A percentile compares a stretch with the other conserved stretches of the same genome.
These are phyloP conservation scores for Synanthedon vespiformis DNA, from an alignment of 2,888 invertebrate species.

Conservation along the genomic window DNA sequence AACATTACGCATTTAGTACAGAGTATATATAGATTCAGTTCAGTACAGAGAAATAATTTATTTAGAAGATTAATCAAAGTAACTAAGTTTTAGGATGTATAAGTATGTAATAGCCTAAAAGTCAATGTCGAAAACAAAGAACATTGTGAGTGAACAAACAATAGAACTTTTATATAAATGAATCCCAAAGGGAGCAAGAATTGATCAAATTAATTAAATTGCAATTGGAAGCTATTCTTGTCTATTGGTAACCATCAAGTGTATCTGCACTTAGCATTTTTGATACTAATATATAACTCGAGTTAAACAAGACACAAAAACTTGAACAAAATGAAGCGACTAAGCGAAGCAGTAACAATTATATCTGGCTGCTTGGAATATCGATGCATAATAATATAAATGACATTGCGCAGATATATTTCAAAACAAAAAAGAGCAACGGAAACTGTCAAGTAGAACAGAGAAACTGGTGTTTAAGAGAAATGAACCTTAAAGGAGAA, in stretches of 20 bases:
- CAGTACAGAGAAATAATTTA: too few species aligned
- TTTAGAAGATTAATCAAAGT: too few species aligned
- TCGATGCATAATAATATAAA: not conserved
- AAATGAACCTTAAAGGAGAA: too few species aligned
- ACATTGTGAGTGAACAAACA: too few species aligned
- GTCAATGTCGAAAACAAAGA: too few species aligned
- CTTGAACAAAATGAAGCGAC: not conserved
- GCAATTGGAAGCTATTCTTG: conserved; percentile 47
- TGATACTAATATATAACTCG: conserved; percentile 9
- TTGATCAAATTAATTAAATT: conserved; percentile 42
- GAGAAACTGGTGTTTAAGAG: too few species aligned
- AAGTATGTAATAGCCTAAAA: too few species aligned
- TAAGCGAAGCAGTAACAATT: not conserved
- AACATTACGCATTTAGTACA: not conserved
- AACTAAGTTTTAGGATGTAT: too few species aligned
- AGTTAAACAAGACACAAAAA: not conserved
- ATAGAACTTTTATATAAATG: conserved; percentile 6
- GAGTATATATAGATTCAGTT: too few species aligned
- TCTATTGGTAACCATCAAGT: conserved; percentile 16
- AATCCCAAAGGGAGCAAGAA: conserved; percentile 15
- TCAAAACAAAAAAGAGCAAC: conserved; percentile 6
- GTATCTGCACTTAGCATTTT: conserved; percentile 12
- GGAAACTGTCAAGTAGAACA: conserved; percentile 10
- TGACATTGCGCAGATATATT: conserved; percentile 2
- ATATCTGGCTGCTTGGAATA: not conserved